Evolutionary conservation across 2,797 vertebrate genomes (phyloP).

Genomic region (Urosaurus nigricauda): DNA sequence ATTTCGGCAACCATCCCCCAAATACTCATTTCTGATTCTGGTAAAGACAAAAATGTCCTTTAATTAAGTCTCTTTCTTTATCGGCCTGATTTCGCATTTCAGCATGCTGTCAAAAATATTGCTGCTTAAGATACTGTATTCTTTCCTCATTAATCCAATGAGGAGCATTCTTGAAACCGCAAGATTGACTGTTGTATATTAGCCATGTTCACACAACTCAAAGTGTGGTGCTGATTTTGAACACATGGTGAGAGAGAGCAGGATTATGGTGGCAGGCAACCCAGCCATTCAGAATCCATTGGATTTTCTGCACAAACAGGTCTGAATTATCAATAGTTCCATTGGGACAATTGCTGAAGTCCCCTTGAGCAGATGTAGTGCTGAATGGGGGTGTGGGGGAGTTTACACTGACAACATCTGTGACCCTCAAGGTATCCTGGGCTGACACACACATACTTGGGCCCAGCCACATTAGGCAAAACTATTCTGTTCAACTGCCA

Average conservation of each 20-base stretch:
- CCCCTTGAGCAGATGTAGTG: no score
- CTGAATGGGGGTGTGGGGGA: no score
- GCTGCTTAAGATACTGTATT: slow-evolving; percentile 17
- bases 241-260: not conserved
- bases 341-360: no score
- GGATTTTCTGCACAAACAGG: no score
- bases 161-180: not conserved
- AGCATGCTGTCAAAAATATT: slow-evolving; percentile 35
- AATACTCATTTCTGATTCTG: slow-evolving; percentile 45
- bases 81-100: slow-evolving; percentile 27
- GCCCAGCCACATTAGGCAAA: no score
- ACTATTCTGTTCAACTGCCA: no score
- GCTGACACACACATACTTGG: no score
- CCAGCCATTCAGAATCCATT: not conserved
- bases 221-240: not conserved
- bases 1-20: slow-evolving; percentile 40
- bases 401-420: no score
- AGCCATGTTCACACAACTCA: not conserved
- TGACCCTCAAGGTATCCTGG: no score
- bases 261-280: not conserved
- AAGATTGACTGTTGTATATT: not conserved
- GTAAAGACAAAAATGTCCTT: slow-evolving; percentile 39
- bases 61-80: slow-evolving; percentile 57
- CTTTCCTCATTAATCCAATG: slow-evolving; percentile 17
- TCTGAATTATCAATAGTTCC: no score